A percentile compares a stretch with the other conserved stretches of the same genome.
Conservation (phyloP, 1,140 invertebrate species). For the Lanistes nyassanus region DNA sequence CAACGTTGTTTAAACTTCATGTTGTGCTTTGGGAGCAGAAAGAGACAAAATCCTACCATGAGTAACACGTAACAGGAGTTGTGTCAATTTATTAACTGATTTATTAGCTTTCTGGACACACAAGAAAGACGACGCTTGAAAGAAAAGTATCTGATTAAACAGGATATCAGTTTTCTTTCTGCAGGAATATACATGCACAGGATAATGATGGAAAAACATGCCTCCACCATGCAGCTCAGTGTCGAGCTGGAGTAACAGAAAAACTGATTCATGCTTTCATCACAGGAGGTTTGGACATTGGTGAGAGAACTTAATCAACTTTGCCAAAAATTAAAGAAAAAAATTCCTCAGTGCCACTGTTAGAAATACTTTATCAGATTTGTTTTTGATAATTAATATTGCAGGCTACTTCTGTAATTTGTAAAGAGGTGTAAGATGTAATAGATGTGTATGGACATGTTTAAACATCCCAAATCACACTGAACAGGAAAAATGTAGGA, state of each 20-base stretch:
- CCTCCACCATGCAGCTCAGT: slow-evolving; percentile 58
- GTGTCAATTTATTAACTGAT: no score
- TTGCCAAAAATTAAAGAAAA: background rate
- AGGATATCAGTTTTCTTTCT: slow-evolving; percentile 20
- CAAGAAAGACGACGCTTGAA: no score
- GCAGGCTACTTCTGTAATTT: background rate
- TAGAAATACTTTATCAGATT: background rate
- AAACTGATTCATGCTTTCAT: slow-evolving; percentile 49
- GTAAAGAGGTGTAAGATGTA: no score
- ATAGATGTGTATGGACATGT: no score
- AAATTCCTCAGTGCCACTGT: background rate
- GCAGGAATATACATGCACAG: slow-evolving; percentile 55
- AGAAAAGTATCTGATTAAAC: no score
- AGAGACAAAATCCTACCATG: background rate
- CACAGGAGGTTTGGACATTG: slow-evolving; percentile 46
- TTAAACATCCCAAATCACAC: no score
- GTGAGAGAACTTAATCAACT: slow-evolving; percentile 32
- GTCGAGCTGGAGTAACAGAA: slow-evolving; percentile 46
- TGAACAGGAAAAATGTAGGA: no score
- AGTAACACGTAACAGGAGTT: background rate
- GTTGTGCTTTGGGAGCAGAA: no score
- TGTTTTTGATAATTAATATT: background rate
- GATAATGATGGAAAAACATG: slow-evolving; percentile 61
- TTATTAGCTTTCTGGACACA: no score
- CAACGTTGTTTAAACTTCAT: no score